Percentiles rank a stretch among this genome's conserved stretches.
Evolutionary conservation across 2,888 invertebrate genomes (phyloP).

Genomic region (Eupithecia abbreviata): DNA sequence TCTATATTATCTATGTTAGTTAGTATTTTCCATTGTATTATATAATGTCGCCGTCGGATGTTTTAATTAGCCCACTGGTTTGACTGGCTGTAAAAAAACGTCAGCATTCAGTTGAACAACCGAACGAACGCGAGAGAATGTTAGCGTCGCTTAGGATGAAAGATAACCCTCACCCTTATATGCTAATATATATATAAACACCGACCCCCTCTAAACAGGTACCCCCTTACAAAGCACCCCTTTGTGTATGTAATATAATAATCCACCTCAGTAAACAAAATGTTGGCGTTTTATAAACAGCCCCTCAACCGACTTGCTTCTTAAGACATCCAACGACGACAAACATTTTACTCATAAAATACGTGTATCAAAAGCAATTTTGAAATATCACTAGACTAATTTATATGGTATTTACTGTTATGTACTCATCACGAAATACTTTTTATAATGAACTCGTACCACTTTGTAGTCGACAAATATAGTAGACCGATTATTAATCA

Average conservation of each 20-base stretch:
- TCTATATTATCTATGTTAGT: background rate
- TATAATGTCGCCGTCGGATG: background rate
- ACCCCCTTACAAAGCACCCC: background rate
- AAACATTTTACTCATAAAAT: conserved; percentile 28
- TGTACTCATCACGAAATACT: too few species aligned
- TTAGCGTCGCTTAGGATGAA: background rate
- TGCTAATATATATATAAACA: too few species aligned
- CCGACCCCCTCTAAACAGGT: background rate
- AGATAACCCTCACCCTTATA: background rate
- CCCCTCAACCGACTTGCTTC: background rate
- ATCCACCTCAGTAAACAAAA: background rate
- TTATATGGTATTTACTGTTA: conserved; percentile 7
- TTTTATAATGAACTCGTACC: background rate
- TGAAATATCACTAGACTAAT: conserved; percentile 30
- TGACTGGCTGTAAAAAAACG: background rate
- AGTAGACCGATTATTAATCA: background rate
- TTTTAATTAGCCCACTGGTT: background rate
- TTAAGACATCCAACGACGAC: background rate
- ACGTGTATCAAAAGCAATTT: conserved; percentile 41
- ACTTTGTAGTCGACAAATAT: background rate
- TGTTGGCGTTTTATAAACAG: background rate
- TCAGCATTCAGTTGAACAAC: background rate
- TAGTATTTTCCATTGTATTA: background rate
- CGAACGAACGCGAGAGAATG: background rate
- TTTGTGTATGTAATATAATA: background rate